Conservation (phyloP, 2,888 invertebrate genomes). For the Strigamia transsilvanica region DNA sequence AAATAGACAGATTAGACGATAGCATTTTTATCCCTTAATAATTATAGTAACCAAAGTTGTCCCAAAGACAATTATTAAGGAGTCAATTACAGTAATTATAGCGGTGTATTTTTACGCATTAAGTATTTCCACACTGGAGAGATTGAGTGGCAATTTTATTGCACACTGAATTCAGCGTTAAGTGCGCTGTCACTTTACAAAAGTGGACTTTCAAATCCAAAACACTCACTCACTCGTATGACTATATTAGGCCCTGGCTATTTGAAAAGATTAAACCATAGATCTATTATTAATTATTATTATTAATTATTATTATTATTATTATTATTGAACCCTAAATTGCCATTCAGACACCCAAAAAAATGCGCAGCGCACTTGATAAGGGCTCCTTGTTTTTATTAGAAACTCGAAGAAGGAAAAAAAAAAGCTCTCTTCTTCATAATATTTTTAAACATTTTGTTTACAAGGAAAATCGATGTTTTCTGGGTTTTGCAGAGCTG, state of each 20-base stretch:
- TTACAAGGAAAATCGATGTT: not conserved
- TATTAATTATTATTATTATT: no score
- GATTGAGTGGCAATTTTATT: conserved; percentile 5
- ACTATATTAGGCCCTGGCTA: no score
- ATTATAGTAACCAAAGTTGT: not conserved
- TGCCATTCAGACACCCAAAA: not conserved
- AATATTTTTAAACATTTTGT: not conserved
- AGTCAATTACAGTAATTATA: conserved; percentile 29
- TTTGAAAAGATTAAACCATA: no score
- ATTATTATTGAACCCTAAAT: not conserved
- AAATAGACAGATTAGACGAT: not conserved
- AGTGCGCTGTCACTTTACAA: not conserved
- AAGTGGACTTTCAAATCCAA: no score
- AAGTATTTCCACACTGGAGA: not conserved
- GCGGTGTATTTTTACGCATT: conserved; percentile 20
- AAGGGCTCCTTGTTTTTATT: no score
- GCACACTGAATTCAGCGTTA: not conserved
- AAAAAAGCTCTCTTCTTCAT: no score
- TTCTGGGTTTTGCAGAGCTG: not conserved
- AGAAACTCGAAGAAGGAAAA: no score
- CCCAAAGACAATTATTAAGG: not conserved
- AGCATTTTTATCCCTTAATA: not conserved
- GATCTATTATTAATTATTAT: no score
- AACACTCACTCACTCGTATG: no score
- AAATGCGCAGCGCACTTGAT: not conserved